Evolutionary conservation across 37 sponge, comb jelly and placozoan genomes (phyloP).

Genomic region (Haliclona indistincta): DNA sequence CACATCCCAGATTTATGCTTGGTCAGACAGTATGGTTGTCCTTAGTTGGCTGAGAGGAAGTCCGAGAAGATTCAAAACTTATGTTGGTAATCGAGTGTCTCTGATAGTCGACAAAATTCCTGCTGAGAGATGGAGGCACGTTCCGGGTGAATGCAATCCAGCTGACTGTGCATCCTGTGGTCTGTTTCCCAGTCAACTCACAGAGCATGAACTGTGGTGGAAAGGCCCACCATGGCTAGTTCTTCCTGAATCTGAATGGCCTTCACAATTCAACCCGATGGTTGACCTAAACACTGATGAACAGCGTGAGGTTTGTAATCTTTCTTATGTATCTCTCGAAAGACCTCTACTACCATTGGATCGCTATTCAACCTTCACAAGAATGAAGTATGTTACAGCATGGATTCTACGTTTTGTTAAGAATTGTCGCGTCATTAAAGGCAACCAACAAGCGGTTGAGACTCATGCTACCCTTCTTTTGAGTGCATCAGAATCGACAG

Average conservation of each 20-base stretch:
- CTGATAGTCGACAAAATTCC: neutral
- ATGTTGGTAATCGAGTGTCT: neutral
- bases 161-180: conserved; percentile 5
- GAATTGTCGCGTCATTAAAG: conserved; percentile 24
- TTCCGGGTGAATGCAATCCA: neutral
- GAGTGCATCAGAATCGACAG: neutral
- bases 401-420: conserved; percentile 22
- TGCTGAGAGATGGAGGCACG: conserved; percentile 1
- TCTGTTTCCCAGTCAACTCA: neutral
- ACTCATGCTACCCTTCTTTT: neutral
- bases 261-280: no score
- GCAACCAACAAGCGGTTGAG: neutral
- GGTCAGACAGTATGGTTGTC: neutral
- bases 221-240: neutral
- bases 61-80: neutral
- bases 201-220: neutral
- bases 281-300: no score
- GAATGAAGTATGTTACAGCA: conserved; percentile 21
- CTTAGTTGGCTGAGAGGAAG: neutral
- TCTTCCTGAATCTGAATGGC: neutral
- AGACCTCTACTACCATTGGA: conserved; percentile 8
- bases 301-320: no score
- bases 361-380: conserved; percentile 24
- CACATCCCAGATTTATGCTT: no score
- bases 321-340: no score